phyloP scores from a whole-genome alignment of 2,888 invertebrate genomes.

The Macaria liturata region DNA sequence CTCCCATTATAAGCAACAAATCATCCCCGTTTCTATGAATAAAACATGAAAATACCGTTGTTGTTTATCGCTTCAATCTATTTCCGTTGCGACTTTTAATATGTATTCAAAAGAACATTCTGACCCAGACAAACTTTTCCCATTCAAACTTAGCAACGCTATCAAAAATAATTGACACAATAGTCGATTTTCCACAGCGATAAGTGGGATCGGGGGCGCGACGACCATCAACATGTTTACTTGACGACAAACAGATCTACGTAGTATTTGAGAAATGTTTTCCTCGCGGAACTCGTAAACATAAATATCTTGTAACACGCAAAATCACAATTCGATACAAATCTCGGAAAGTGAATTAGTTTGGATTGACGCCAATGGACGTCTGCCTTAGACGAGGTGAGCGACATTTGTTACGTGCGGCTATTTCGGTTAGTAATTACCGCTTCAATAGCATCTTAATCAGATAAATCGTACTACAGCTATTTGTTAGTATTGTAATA shows the following conservation, averaged over 20 bases:
- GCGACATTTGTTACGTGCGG: slow-evolving; percentile 67
- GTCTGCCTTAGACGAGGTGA: slow-evolving; percentile 66
- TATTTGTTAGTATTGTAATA: slow-evolving; percentile 17
- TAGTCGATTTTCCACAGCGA: not conserved
- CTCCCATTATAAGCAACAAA: too few relatives aligned
- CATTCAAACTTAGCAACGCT: too few relatives aligned
- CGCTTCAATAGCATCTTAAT: slow-evolving; percentile 24
- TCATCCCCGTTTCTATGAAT: too few relatives aligned
- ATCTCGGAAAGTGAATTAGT: slow-evolving; percentile 59
- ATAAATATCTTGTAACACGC: slow-evolving; percentile 44
- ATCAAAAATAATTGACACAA: slow-evolving; percentile 1
- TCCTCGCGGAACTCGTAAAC: slow-evolving; percentile 42
- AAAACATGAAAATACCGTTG: too few relatives aligned
- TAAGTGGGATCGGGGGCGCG: slow-evolving; percentile 3
- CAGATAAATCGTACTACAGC: slow-evolving; percentile 27
- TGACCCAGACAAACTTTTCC: too few relatives aligned
- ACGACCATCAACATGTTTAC: slow-evolving; percentile 21
- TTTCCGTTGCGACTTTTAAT: too few relatives aligned
- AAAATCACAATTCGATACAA: slow-evolving; percentile 39
- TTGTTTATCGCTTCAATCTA: too few relatives aligned
- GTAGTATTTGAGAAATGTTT: slow-evolving; percentile 13
- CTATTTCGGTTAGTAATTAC: slow-evolving; percentile 71
- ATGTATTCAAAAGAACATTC: too few relatives aligned
- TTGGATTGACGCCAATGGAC: slow-evolving; percentile 68
- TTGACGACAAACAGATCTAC: slow-evolving; percentile 14